A percentile compares a stretch with the other conserved stretches of the same genome.
Conservation (phyloP, 1,140 invertebrate species). For the Meloidogyne hapla region DNA sequence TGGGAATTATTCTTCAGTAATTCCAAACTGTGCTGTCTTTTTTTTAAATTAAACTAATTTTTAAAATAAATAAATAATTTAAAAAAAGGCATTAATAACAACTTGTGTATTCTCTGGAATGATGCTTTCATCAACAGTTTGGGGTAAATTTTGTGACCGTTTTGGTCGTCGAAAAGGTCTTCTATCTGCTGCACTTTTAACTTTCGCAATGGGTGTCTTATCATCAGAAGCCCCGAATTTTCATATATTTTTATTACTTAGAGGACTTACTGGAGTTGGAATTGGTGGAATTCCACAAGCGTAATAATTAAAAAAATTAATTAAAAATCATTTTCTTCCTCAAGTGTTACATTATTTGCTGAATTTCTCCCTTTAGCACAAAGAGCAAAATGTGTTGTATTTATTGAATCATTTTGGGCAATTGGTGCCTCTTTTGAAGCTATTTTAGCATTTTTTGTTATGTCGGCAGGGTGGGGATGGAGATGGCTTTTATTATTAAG, state of each 20-base stretch:
- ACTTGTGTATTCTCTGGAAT: conserved; percentile 88
- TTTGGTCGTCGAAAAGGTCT: conserved; percentile 88
- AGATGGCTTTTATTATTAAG: conserved; percentile 84
- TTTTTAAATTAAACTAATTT: too few species aligned
- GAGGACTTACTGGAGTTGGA: conserved; percentile 88
- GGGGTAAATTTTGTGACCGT: conserved; percentile 89
- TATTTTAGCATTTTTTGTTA: conserved; percentile 81
- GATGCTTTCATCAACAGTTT: conserved; percentile 93
- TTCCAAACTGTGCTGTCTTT: too few species aligned
- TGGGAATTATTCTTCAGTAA: too few species aligned
- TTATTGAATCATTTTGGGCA: conserved; percentile 95
- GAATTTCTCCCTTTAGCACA: conserved; percentile 90
- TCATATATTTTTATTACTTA: conserved; percentile 81
- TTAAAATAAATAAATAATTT: not conserved
- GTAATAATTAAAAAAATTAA: conserved; percentile 71
- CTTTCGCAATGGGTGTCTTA: conserved; percentile 86
- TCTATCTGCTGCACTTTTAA: conserved; percentile 79
- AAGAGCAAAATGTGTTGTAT: conserved; percentile 86
- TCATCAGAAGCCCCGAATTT: conserved; percentile 87
- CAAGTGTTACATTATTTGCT: conserved; percentile 82
- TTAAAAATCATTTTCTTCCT: conserved; percentile 67
- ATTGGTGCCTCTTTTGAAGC: conserved; percentile 75
- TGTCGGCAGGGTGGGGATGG: conserved; percentile 82
- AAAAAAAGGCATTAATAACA: conserved; percentile 71
- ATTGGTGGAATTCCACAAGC: conserved; percentile 93